Conservation (phyloP, 2,888 invertebrate species). For the Notodonta ziczac region DNA sequence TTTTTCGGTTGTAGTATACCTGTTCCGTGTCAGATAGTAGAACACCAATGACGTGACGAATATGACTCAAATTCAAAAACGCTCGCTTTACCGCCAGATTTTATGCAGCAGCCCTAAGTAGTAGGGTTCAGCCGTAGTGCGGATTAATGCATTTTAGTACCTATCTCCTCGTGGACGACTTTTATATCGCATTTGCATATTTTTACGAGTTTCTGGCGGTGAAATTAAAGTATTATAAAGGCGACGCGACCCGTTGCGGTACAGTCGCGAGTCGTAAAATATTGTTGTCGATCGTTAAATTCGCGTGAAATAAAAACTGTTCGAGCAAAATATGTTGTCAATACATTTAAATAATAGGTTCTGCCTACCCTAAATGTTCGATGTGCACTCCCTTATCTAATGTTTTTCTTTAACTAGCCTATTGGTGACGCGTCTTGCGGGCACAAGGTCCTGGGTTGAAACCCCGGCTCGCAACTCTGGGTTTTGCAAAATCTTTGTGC, state of each 20-base stretch:
- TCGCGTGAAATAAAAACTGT: slow-evolving; percentile 74
- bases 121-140: slow-evolving; percentile 11
- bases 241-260: slow-evolving; percentile 74
- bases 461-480: no score
- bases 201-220: slow-evolving; percentile 81
- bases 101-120: not conserved
- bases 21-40: no score
- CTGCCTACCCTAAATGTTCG: not conserved
- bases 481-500: no score
- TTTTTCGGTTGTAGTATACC: no score
- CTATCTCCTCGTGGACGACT: slow-evolving; percentile 61
- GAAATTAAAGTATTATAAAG: slow-evolving; percentile 83
- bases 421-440: no score
- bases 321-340: slow-evolving; percentile 68
- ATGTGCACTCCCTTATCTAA: not conserved
- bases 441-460: no score
- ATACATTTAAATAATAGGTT: slow-evolving; percentile 53
- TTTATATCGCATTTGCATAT: slow-evolving; percentile 81
- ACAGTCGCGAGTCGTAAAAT: slow-evolving; percentile 78
- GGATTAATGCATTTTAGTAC: slow-evolving; percentile 65
- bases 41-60: no score
- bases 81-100: not conserved
- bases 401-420: no score
- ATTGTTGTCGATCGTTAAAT: slow-evolving; percentile 76
- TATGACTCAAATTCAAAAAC: not conserved